Percentiles rank a stretch among this genome's conserved stretches.
phyloP scores from a whole-genome alignment of 2,113 vertebrate genomes.

The Caloenas nicobarica region DNA sequence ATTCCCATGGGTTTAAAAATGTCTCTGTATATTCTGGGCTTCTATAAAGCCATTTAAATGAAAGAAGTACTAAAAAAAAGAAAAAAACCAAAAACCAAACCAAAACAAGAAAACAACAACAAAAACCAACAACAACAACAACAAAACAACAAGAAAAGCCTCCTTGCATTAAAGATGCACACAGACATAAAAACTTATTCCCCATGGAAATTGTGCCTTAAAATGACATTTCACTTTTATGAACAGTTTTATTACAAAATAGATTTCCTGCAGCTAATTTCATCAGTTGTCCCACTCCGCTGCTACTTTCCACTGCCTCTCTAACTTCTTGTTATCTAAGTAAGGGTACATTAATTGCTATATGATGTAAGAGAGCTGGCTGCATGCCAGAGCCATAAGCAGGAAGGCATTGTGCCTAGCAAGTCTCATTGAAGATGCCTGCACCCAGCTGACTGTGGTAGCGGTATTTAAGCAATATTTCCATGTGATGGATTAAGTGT shows the following conservation, averaged over 20 bases:
- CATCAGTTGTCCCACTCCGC: constrained; percentile 23
- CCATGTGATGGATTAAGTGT: constrained; percentile 67
- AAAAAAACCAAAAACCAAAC: no score
- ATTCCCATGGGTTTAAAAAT: background rate
- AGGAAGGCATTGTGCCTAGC: constrained; percentile 13
- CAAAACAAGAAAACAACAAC: no score
- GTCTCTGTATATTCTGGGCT: background rate
- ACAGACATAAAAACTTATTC: constrained; percentile 62
- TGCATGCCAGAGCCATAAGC: constrained; percentile 3
- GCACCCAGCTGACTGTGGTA: constrained; percentile 29
- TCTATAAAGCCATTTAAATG: constrained; percentile 38
- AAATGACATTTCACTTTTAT: constrained; percentile 71
- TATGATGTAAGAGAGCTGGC: constrained; percentile 47
- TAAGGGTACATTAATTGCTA: constrained; percentile 56
- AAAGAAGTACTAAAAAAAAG: background rate
- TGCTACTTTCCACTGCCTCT: constrained; percentile 26
- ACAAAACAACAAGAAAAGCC: background rate
- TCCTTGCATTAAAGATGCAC: constrained; percentile 33
- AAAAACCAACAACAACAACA: background rate
- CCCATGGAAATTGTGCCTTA: constrained; percentile 59
- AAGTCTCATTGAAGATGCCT: constrained; percentile 8
- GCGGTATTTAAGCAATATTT: constrained; percentile 67
- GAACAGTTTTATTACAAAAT: constrained; percentile 71
- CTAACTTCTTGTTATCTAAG: constrained; percentile 52
- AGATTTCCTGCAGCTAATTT: constrained; percentile 66